Base-by-base conservation (phyloP, 2,113 vertebrate species). In the Camelus bactrianus region DNA sequence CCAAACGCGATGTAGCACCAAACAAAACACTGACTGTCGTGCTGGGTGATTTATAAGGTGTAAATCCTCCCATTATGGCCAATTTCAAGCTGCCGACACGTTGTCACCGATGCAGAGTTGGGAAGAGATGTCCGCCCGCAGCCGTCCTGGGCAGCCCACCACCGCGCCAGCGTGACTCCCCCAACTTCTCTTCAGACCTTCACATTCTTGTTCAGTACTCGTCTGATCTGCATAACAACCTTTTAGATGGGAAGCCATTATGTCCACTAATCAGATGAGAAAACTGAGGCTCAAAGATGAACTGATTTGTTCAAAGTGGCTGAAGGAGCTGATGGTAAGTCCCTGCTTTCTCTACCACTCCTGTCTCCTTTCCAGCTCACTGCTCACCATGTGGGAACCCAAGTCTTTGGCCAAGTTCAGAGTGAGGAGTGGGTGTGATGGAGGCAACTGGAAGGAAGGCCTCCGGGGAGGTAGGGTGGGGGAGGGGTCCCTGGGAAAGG, bases 101-200 rank as follows among this genome's bases (percentile, higher is more conserved):
- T 35, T 8, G 28, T 48, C 14, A 1, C 54, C 6, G 42, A 7
- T 12, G 35, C 26, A 15, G n/a, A 48, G 38, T 0, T 56, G 22
- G 42, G 60, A 52, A 60, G 28, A 32, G 48, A 46, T 0, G 4
- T 0, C 28, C 0, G 0, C 42, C 5, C 0, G 6, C 4, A 26
- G 16, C 50, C 35, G 1, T 46, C 32, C 13, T 1, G 11, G 75
- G 48, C 20, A 22, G 83, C 8, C 24, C 1, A 1, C 46, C 22
- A 11, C 3, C 2, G 30, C 7, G 50, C 28, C 79, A 17, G 26
- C 38, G 79, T 10, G 46, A 35, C 1, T 42, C 46, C 28, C 72
- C 26, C 46, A 11, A 22, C 56, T 52, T 46, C 82, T 38, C n/a
- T n/a, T 24, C 64, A 38, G 60, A 83, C 42, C 38, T 17, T 62